Percentiles rank a stretch among this genome's conserved stretches.
Conservation (phyloP, 2,888 invertebrate species). For the Dicyrtomina minuta region DNA sequence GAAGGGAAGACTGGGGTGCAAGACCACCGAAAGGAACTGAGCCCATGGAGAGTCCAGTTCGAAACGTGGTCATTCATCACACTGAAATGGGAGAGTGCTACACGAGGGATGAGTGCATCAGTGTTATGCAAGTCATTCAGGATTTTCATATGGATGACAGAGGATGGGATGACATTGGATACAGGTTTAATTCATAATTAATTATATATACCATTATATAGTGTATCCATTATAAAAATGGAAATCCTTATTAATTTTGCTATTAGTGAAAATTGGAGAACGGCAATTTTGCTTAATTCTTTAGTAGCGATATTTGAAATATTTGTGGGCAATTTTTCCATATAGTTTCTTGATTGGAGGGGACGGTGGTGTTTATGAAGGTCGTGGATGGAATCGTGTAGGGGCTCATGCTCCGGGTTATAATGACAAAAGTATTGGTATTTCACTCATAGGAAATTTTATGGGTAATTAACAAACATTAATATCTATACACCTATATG, state of each 20-base stretch:
- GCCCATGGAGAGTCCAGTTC: constrained; percentile 62
- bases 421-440: constrained; percentile 69
- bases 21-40: constrained; percentile 51
- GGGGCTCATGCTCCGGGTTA: constrained; percentile 73
- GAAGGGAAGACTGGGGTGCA: constrained; percentile 66
- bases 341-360: constrained; percentile 73
- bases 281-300: too few relatives aligned
- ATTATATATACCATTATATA: too few relatives aligned
- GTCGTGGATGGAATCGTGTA: constrained; percentile 64
- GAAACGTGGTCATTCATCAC: constrained; percentile 69
- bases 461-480: constrained; percentile 60
- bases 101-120: constrained; percentile 64
- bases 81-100: constrained; percentile 61
- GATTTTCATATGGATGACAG: constrained; percentile 63
- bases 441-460: constrained; percentile 73
- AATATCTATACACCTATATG: too few relatives aligned
- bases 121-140: constrained; percentile 68
- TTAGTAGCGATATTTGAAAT: too few relatives aligned
- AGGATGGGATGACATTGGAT: constrained; percentile 62
- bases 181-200: too few relatives aligned
- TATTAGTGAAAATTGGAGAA: too few relatives aligned
- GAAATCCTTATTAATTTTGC: too few relatives aligned
- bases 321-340: too few relatives aligned
- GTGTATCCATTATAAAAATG: too few relatives aligned
- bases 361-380: constrained; percentile 65